phyloP scores from a whole-genome alignment of 1,140 invertebrate genomes.

The Littorina saxatilis region DNA sequence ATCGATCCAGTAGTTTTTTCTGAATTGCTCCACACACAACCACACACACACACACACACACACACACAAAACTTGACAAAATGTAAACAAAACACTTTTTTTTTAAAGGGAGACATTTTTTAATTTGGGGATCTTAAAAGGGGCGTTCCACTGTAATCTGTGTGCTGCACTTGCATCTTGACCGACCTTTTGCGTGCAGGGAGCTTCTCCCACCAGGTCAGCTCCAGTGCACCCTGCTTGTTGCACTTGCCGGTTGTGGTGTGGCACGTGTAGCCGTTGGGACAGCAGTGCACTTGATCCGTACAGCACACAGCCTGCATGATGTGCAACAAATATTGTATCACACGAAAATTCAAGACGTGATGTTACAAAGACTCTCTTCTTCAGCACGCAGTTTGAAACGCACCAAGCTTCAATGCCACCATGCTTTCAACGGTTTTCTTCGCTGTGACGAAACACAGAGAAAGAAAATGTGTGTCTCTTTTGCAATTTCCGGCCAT shows the following conservation, averaged over 20 bases:
- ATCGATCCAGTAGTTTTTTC: too few species aligned
- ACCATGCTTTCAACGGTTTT: not conserved
- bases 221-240: not conserved
- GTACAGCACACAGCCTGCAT: conserved; percentile 52
- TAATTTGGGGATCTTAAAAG: too few species aligned
- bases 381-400: not conserved
- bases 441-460: not conserved
- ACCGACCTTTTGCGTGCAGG: not conserved
- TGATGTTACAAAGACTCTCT: conserved; percentile 8
- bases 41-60: conserved; percentile 19
- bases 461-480: not conserved
- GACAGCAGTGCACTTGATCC: conserved; percentile 64
- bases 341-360: conserved; percentile 7
- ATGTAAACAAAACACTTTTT: too few species aligned
- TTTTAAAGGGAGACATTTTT: too few species aligned
- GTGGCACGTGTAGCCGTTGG: conserved; percentile 60
- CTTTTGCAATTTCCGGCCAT: too few species aligned
- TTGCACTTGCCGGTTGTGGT: conserved; percentile 30
- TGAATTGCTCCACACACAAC: not conserved
- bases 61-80: not conserved
- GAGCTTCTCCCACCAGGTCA: not conserved
- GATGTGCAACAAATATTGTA: not conserved
- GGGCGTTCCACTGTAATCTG: too few species aligned
- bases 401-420: not conserved
- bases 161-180: too few species aligned